phyloP scores from a whole-genome alignment of 2,797 vertebrate species.

The Sebastolobus alascanus region DNA sequence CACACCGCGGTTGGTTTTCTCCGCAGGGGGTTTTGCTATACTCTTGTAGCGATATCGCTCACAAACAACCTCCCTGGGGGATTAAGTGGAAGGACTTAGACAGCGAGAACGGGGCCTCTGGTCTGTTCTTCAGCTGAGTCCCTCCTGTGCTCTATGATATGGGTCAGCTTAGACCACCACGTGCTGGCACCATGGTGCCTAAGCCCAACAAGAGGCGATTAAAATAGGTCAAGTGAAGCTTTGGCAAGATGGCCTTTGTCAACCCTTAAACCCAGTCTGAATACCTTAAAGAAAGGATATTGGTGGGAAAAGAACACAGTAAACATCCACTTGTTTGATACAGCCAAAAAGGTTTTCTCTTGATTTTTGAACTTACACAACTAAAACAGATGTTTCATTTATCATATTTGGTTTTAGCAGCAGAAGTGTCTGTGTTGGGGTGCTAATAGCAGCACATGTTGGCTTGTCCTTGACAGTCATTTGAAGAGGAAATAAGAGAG shows the following conservation, averaged over 20 bases:
- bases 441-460: neutral
- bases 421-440: neutral
- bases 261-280: slow-evolving; percentile 67
- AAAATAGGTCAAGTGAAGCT: slow-evolving; percentile 84
- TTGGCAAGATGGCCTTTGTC: slow-evolving; percentile 74
- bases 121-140: slow-evolving; percentile 64
- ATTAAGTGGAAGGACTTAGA: slow-evolving; percentile 78
- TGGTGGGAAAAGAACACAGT: slow-evolving; percentile 57
- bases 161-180: slow-evolving; percentile 76
- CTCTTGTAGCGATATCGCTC: slow-evolving; percentile 65
- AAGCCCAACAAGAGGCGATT: slow-evolving; percentile 71
- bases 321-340: slow-evolving; percentile 40
- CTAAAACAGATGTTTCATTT: too few species aligned
- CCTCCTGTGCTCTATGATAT: slow-evolving; percentile 68
- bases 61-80: slow-evolving; percentile 75
- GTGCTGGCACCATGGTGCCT: slow-evolving; percentile 61
- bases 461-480: slow-evolving; percentile 4
- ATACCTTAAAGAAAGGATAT: slow-evolving; percentile 61
- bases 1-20: slow-evolving; percentile 51
- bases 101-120: slow-evolving; percentile 55
- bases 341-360: neutral
- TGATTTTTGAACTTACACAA: neutral
- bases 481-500: slow-evolving; percentile 30
- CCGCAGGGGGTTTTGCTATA: slow-evolving; percentile 48
- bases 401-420: neutral